phyloP scores from a whole-genome alignment of 1,140 invertebrate species.

The Drosophila truncata region DNA sequence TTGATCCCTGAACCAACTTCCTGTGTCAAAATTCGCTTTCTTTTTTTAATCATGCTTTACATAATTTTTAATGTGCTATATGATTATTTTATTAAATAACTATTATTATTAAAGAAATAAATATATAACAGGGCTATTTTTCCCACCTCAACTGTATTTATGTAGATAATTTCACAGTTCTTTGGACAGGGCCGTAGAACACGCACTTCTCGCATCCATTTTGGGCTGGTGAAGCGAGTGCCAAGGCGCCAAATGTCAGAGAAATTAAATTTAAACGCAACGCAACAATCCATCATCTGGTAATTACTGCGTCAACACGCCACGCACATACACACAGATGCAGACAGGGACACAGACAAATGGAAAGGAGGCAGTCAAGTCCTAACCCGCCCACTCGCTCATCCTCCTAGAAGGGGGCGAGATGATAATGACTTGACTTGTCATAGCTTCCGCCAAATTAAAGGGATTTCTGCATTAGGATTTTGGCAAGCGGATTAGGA shows the following conservation, averaged over 20 bases:
- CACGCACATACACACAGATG: constrained; percentile 44
- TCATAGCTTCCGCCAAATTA: constrained; percentile 78
- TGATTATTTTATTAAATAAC: background rate
- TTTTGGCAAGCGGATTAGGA: constrained; percentile 18
- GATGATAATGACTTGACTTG: constrained; percentile 81
- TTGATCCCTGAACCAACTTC: background rate
- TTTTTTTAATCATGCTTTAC: background rate
- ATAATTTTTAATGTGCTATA: background rate
- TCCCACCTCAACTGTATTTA: constrained; percentile 3
- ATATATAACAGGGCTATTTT: background rate
- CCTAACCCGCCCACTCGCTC: constrained; percentile 47
- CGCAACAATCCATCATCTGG: constrained; percentile 83
- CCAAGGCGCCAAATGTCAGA: constrained; percentile 79
- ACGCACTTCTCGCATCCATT: constrained; percentile 80
- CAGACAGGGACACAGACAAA: constrained; percentile 24
- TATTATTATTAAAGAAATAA: background rate
- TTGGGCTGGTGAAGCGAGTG: constrained; percentile 56
- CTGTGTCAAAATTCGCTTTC: too few species aligned
- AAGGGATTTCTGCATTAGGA: constrained; percentile 66
- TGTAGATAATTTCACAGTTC: constrained; percentile 82
- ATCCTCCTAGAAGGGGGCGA: constrained; percentile 25
- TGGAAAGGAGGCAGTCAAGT: constrained; percentile 18
- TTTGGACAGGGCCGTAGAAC: constrained; percentile 61
- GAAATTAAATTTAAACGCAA: constrained; percentile 84
- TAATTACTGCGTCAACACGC: constrained; percentile 83